Conservation (phyloP, 2,888 invertebrate species). For the Buathra laborator region DNA sequence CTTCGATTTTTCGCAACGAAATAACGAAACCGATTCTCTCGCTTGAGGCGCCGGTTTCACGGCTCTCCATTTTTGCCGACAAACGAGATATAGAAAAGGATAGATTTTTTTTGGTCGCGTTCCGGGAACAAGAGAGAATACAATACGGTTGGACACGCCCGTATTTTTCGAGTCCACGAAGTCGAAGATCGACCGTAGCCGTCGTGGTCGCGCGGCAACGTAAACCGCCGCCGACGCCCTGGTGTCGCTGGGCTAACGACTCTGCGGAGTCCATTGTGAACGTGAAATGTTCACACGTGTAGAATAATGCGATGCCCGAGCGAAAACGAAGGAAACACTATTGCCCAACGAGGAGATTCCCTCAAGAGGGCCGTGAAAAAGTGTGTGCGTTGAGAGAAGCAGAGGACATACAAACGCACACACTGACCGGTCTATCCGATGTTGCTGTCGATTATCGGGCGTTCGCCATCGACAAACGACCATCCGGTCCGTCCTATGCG, state of each 20-base stretch:
- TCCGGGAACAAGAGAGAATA: conserved; percentile 72
- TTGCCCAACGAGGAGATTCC: conserved; percentile 55
- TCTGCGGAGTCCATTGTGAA: conserved; percentile 74
- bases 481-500: conserved; percentile 10
- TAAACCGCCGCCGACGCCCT: background rate
- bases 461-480: conserved; percentile 49
- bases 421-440: background rate
- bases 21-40: background rate
- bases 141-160: conserved; percentile 69
- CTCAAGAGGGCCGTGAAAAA: conserved; percentile 20
- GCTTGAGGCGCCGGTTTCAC: conserved; percentile 64
- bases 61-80: conserved; percentile 72
- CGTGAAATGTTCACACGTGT: conserved; percentile 78
- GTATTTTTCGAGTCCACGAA: conserved; percentile 48
- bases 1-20: background rate
- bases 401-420: background rate
- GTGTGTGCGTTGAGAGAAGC: background rate
- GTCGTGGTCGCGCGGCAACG: conserved; percentile 9
- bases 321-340: conserved; percentile 57
- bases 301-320: conserved; percentile 71
- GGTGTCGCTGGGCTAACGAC: conserved; percentile 70
- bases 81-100: conserved; percentile 62
- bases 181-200: conserved; percentile 34
- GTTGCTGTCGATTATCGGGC: conserved; percentile 54
- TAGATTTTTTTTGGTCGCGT: conserved; percentile 47